Percentiles rank a stretch among this genome's conserved stretches.
These are phyloP conservation scores for Sebastolobus altivelis DNA, from an alignment of 2,797 vertebrate genomes.

Conservation along the genomic window DNA sequence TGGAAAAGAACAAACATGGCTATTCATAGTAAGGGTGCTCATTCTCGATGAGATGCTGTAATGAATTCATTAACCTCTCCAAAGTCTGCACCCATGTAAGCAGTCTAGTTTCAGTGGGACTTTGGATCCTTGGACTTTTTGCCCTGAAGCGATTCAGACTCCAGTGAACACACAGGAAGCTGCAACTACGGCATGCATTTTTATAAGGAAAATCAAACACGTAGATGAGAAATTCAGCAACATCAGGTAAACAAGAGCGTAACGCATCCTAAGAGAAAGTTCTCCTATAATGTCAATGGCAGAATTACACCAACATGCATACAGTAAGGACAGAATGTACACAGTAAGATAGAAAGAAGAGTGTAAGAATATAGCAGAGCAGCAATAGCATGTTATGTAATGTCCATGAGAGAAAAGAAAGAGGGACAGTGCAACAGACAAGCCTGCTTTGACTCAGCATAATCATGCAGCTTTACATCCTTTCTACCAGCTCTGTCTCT, in stretches of 20 bases:
- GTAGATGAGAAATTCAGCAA: background rate
- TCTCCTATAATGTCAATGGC: background rate
- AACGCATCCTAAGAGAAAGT: background rate
- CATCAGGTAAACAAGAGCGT: background rate
- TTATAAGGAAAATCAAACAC: background rate
- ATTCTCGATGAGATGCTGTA: constrained; percentile 7
- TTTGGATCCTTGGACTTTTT: constrained; percentile 3
- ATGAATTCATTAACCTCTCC: constrained; percentile 29
- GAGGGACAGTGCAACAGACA: constrained; percentile 30
- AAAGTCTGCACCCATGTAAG: constrained; percentile 1
- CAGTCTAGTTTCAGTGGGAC: constrained; percentile 20
- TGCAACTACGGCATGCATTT: background rate
- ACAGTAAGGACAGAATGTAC: background rate
- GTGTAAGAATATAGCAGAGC: constrained; percentile 13
- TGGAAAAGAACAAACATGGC: background rate
- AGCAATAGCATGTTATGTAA: constrained; percentile 33
- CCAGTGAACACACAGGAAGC: background rate
- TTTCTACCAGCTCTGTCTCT: constrained; percentile 42
- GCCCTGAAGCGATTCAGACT: background rate
- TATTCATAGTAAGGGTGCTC: constrained; percentile 2
- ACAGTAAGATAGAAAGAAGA: background rate
- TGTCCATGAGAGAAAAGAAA: constrained; percentile 13
- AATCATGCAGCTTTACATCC: constrained; percentile 57
- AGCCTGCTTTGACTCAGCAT: constrained; percentile 81
- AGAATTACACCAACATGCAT: background rate